Base-by-base conservation (phyloP, 2,113 vertebrate species). In the Drymodes brunneopygia region DNA sequence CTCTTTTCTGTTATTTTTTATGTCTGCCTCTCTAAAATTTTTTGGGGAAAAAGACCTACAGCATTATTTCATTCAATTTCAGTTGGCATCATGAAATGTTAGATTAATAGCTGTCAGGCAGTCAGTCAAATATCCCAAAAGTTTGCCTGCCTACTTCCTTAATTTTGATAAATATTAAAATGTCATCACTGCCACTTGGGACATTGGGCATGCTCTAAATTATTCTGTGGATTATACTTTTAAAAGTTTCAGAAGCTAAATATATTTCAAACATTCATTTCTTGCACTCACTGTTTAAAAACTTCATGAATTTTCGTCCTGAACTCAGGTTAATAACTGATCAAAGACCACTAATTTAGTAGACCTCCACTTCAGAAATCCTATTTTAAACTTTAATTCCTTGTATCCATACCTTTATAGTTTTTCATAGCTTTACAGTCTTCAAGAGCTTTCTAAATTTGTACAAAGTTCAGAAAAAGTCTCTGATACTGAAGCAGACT, bases 221-320 rank as follows among this genome's bases (percentile, higher is more conserved):
- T 95, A 83, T 83, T 88, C 89, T 81, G 60, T 67, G 95, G 94
- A 95, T 92, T 97, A 83, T 92, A 80, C 75, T 96, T 87, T 65
- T 28, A 93, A 92, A 96, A 94, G 86, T 95, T 97, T 96, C 81
- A 92, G 58, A 83, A 97, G 81, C 73, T 94, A 81, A 81, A 82
- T 82, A 67, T 87, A 82, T 86, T 96, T 97, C 90, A 98, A 87
- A 83, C 56, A 80, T 92, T 94, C 51, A 44, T 72, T 56, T 81
- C 56, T 77, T 75, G 18, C 72, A 62, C 57, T 44, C n/a, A 40
- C 14, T 81, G 74, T 92, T 92, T 92, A 20, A 81, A 78, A 66
- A 51, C 56, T 91, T 90, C 44, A 67, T 78, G 33, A 84, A 84
- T 90, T 78, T 86, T 4, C n/a, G 82, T 82, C 51, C 54, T 81